phyloP scores from a whole-genome alignment of 1,140 invertebrate genomes.

The Manduca sexta region DNA sequence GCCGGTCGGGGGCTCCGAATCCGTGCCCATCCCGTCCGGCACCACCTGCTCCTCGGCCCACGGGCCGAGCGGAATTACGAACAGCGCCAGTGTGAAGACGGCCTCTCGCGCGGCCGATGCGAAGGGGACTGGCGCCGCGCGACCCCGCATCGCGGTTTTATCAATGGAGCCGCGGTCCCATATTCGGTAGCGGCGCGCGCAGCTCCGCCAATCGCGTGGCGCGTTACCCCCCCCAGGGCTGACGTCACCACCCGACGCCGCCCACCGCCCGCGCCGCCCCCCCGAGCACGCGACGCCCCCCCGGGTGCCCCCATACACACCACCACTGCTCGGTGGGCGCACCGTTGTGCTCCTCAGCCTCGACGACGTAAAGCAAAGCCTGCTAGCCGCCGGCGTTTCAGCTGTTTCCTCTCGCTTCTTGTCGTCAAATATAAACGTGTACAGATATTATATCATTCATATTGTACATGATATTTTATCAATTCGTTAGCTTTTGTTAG shows the following conservation, averaged over 20 bases:
- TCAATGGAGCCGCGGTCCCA: conserved; percentile 72
- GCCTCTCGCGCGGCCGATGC: conserved; percentile 58
- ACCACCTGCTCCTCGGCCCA: conserved; percentile 73
- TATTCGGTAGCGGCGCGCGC: conserved; percentile 72
- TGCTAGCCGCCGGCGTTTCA: no score
- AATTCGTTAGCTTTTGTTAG: no score
- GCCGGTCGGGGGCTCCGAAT: conserved; percentile 51
- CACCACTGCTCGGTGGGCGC: no score
- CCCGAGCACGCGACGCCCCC: conserved; percentile 29
- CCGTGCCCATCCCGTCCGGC: conserved; percentile 68
- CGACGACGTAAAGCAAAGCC: no score
- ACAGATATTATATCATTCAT: no score
- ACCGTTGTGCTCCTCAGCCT: no score
- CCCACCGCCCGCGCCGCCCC: conserved; percentile 59
- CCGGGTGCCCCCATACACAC: conserved; percentile 10
- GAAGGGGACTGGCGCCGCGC: conserved; percentile 69
- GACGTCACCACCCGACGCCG: conserved; percentile 64
- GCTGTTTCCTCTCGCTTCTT: no score
- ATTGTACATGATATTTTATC: no score
- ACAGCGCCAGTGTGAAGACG: conserved; percentile 67
- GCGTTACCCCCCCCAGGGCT: conserved; percentile 40
- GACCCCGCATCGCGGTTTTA: conserved; percentile 67
- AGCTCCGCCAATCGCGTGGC: conserved; percentile 54
- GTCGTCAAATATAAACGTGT: no score
- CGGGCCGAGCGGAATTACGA: conserved; percentile 67